phyloP scores from a whole-genome alignment of 1,140 invertebrate species.

The Euglossa dilemma region DNA sequence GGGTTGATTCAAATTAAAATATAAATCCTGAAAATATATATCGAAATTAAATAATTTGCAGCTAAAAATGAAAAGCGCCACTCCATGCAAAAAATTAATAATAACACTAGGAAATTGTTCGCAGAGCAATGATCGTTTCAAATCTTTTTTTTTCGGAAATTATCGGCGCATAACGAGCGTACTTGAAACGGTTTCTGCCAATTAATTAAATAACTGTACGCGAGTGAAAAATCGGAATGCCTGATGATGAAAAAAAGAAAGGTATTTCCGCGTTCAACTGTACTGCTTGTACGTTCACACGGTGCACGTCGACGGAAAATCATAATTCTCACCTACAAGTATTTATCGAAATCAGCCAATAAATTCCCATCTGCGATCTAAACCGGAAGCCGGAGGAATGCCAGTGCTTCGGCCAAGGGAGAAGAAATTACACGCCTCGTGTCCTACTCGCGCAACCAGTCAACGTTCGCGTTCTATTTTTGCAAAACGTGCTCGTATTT shows the following conservation, averaged over 20 bases:
- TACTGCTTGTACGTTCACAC: slow-evolving; percentile 11
- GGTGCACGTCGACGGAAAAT: slow-evolving; percentile 19
- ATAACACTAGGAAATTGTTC: background rate
- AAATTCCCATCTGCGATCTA: slow-evolving; percentile 9
- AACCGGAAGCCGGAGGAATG: slow-evolving; percentile 11
- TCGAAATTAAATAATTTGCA: too few species aligned
- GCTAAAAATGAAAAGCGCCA: background rate
- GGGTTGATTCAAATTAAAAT: too few species aligned
- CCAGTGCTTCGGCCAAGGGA: background rate
- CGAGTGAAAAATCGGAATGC: background rate
- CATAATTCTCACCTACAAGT: slow-evolving; percentile 32
- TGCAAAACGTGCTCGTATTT: background rate
- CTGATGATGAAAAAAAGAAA: background rate
- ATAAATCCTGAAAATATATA: too few species aligned
- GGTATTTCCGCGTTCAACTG: background rate
- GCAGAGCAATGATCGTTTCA: too few species aligned
- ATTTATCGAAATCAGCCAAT: slow-evolving; percentile 20
- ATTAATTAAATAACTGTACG: background rate
- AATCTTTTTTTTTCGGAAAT: too few species aligned
- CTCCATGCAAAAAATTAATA: background rate
- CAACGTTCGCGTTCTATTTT: background rate
- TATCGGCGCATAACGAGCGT: background rate
- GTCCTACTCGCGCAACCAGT: background rate
- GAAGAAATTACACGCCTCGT: background rate
- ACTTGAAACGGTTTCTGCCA: background rate